Base-by-base conservation (phyloP, 2,113 vertebrate species). In the Triplophysa dalaica region DNA sequence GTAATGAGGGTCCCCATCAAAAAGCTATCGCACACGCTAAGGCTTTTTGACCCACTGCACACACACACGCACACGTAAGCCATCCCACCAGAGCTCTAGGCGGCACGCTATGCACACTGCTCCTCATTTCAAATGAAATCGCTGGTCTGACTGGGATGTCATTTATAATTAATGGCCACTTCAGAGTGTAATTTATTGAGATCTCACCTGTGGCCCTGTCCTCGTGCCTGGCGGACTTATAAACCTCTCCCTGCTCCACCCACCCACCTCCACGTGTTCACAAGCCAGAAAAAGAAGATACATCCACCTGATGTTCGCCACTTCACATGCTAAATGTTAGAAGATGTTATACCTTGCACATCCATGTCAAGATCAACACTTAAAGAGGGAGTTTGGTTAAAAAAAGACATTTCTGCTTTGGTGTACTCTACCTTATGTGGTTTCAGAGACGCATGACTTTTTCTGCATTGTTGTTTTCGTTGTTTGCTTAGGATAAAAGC, bases 101-200 rank as follows among this genome's bases (percentile, higher is more conserved):
- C 89, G 92, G 86, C 86, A 89, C 91, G 87, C 87, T 83, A 85
- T 80, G 82, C 88, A 86, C 87, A 85, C 91, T 87, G 79, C 85
- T 88, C 90, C 89, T 95, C 94, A 96, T 96, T 94, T 94, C 90
- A 92, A 92, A 93, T 93, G 92, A 94, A 95, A 93, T 94, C 89
- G 91, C 92, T 93, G 91, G 82, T 93, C 91, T 94, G 93, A 91
- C 93, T 90, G 84, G 91, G 88, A 90, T 91, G 91, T 94, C 93
- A 93, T 96, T 87, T 94, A 93, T 95, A 95, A 96, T 96, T 94
- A 91, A 95, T 94, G 87, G 89, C 75, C 88, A 90, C 91, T 95
- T 93, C 89, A 73, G 85, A 91, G 83, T 87, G 86, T 93, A 94
- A 94, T 94, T 95, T 94, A 92, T 92, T 95, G 92, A 92, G 94